Evolutionary conservation across 2,113 vertebrate species (phyloP), one percentile per base, ranked within the genome.

Genomic region (Nymphicus hollandicus): DNA sequence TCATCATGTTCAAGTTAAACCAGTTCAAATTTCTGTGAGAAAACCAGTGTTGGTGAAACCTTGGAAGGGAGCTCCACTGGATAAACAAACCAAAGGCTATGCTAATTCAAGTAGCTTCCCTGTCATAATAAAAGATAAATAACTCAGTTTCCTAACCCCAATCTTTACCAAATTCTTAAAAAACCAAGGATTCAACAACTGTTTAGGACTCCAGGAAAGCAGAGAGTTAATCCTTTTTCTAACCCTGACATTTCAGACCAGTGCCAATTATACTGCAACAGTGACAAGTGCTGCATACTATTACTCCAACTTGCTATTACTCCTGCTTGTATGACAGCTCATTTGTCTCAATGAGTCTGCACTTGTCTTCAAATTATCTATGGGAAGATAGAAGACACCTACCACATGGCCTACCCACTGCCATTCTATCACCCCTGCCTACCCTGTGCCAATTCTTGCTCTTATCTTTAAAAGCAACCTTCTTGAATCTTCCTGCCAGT

Each of bases 391-490:
- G 77, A 86, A 79, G 81, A 93, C 72, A 92, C 60, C 77, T 68
- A 90, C 86, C 77, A 85, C 79, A 82, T 61, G 70, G 52, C 71
- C 66, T 80, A 25, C 50, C 11, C 85, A 55, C 65, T 52, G 72
- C 27, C 19, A 1, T 84, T 73, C 76, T 64, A 69, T 81, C 68
- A 72, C 19, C 33, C 53, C 4, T 2, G 1, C 52, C 58, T 35
- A 71, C 24, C 29, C 41, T 0, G 0, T 0, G 1, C 73, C 93
- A 94, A 31, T 47, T 87, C 78, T 92, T 68, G 73, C 44, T 49
- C 77, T 89, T 86, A 90, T 86, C 92, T 94, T 92, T 53, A 46
- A 86, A 93, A 84, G 56, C 71, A 90, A 81, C 70, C 53, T 89
- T 69, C 69, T 83, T 63, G 47, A 78, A 70, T 93, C 79, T 95